phyloP scores from a whole-genome alignment of 2,888 invertebrate species.

The Eristalis arbustorum region DNA sequence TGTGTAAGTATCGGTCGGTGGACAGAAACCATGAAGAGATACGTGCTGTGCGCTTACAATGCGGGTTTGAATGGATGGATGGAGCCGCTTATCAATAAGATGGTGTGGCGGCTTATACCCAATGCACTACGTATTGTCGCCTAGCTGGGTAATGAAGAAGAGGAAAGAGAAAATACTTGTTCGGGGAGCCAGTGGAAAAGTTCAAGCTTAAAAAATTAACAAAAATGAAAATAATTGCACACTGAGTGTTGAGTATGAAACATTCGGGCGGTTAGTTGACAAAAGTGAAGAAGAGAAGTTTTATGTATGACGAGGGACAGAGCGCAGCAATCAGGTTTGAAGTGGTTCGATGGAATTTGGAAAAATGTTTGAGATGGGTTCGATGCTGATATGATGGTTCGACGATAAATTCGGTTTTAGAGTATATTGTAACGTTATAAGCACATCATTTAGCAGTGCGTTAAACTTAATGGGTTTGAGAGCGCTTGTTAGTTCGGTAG shows the following conservation, averaged over 20 bases:
- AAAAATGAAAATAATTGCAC: background rate
- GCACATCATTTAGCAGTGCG: no score
- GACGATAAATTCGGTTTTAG: no score
- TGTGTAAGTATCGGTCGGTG: constrained; percentile 42
- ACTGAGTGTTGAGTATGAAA: constrained; percentile 15
- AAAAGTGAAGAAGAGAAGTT: constrained; percentile 2
- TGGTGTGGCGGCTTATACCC: constrained; percentile 15
- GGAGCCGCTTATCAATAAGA: constrained; percentile 57
- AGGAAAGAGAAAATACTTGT: constrained; percentile 37
- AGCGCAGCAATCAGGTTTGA: constrained; percentile 14
- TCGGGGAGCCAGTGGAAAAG: constrained; percentile 20
- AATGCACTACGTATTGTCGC: constrained; percentile 9
- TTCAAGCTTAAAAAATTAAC: constrained; percentile 18
- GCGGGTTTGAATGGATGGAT: constrained; percentile 45
- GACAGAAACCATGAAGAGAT: constrained; percentile 60
- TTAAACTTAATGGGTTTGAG: no score
- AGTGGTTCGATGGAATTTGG: constrained; percentile 16
- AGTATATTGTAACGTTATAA: no score
- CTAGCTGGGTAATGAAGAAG: constrained; percentile 28
- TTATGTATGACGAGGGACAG: background rate
- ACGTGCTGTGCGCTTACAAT: constrained; percentile 21
- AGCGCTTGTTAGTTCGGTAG: no score
- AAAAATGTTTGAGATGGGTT: background rate
- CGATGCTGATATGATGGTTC: no score
- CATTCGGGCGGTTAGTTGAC: background rate